phyloP scores from a whole-genome alignment of 1,140 invertebrate genomes.

The Nasonia giraulti region DNA sequence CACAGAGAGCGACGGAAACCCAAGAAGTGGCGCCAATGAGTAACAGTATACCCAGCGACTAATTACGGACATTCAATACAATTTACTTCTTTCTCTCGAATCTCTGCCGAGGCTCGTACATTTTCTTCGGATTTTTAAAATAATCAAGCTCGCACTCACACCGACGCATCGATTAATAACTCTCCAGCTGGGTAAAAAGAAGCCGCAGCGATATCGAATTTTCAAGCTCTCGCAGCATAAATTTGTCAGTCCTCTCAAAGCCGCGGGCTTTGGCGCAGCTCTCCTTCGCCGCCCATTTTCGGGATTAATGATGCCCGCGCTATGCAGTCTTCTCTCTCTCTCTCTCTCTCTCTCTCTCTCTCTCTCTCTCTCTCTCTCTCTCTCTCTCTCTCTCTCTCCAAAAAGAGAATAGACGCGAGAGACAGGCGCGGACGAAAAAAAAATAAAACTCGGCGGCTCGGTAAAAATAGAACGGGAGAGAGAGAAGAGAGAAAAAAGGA shows the following conservation, averaged over 20 bases:
- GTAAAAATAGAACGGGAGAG: background rate
- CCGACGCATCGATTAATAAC: too few relatives aligned
- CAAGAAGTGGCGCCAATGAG: background rate
- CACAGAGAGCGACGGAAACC: background rate
- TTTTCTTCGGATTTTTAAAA: background rate
- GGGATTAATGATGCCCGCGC: conserved; percentile 18
- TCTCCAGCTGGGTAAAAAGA: too few relatives aligned
- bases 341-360: too few relatives aligned
- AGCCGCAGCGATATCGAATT: background rate
- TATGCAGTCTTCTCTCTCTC: background rate
- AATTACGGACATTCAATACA: background rate
- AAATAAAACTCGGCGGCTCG: background rate
- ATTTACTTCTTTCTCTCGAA: background rate
- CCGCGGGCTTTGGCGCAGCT: background rate
- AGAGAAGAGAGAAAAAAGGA: background rate
- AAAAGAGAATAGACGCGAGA: background rate
- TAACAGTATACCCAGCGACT: background rate
- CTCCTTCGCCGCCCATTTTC: background rate
- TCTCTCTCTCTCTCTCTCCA: background rate
- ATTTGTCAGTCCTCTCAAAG: background rate
- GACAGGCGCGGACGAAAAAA: background rate
- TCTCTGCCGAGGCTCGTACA: background rate
- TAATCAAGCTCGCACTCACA: too few relatives aligned
- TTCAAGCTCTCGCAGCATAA: background rate
- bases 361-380: too few relatives aligned